These are phyloP conservation scores for Erethizon dorsatum DNA, from an alignment of 2,797 vertebrate species.

Conservation along the genomic window DNA sequence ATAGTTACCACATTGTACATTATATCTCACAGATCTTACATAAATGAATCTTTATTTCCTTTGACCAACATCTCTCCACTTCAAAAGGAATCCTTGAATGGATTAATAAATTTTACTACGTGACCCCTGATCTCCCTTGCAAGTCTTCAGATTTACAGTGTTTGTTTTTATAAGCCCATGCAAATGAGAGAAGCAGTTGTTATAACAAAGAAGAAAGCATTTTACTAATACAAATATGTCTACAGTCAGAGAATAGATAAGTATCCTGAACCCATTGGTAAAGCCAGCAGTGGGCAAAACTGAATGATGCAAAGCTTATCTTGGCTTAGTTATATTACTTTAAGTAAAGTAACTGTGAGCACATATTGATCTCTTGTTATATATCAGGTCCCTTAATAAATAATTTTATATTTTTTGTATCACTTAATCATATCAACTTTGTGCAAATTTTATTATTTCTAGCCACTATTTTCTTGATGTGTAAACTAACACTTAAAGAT, in stretches of 20 bases:
- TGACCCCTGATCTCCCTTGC: neutral
- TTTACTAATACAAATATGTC: neutral
- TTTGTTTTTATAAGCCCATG: slow-evolving; percentile 38
- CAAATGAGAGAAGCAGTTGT: slow-evolving; percentile 55
- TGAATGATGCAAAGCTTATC: neutral
- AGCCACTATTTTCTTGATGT: neutral
- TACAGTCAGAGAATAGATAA: neutral
- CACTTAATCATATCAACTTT: neutral
- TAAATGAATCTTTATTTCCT: neutral
- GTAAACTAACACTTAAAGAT: neutral
- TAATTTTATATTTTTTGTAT: neutral
- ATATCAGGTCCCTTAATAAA: neutral
- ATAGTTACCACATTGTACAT: neutral
- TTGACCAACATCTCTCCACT: neutral
- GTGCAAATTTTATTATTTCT: slow-evolving; percentile 1
- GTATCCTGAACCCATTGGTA: neutral
- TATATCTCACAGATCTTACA: neutral
- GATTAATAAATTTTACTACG: slow-evolving; percentile 15
- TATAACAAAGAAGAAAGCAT: neutral
- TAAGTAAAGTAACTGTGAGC: slow-evolving; percentile 7
- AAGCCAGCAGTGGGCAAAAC: neutral
- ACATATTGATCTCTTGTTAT: neutral
- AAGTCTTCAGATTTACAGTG: neutral
- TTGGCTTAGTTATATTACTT: neutral
- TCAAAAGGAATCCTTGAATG: slow-evolving; percentile 7